Evolutionary conservation across 2,113 vertebrate species (phyloP), one percentile per base, ranked within the genome.

Genomic region (Lycocorax pyrrhopterus): DNA sequence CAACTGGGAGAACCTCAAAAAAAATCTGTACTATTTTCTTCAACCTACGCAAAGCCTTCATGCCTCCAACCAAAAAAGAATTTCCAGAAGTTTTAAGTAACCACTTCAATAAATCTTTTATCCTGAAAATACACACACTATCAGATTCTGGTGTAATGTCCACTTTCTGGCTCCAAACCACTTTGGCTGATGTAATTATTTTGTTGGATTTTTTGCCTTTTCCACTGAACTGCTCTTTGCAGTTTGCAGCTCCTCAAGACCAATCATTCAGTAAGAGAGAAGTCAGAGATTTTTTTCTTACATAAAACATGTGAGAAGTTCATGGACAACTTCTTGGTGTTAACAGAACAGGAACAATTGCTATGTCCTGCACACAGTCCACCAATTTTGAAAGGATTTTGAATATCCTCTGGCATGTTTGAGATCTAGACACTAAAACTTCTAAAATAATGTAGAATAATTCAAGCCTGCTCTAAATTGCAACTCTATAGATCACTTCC

Each of bases 401-500:
- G 9, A 22, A 63, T 14, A n/a, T 81, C 35, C 29, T 35, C 15
- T 63, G 17, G 22, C 4, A n/a, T 58, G 9, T 18, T 71, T 43
- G 11, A 22, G 21, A 64, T 52, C 7, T 19, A 68, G 12, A 39
- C 11, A 30, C 3, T 9, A 4, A 68, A 92, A 90, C 13, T 64
- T 21, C 16, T 59, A 71, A 16, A 90, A 59, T 4, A 52, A 35
- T 19, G 49, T 44, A 33, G 15, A 33, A 51, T 52, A 63, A 94
- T 39, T 55, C 39, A 80, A 60, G 29, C 6, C 7, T 52, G 8
- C 20, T 59, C 7, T 21, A 51, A 75, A 23, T 12, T 35, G 47
- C 30, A 67, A 22, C 7, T 75, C 41, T 0, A 3, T 5, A 43
- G 49, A 39, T 4, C 0, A 2, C 3, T 67, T 43, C 53, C 9